Conservation (phyloP, 1,140 invertebrate species). For the Macrocentrus cingulum region DNA sequence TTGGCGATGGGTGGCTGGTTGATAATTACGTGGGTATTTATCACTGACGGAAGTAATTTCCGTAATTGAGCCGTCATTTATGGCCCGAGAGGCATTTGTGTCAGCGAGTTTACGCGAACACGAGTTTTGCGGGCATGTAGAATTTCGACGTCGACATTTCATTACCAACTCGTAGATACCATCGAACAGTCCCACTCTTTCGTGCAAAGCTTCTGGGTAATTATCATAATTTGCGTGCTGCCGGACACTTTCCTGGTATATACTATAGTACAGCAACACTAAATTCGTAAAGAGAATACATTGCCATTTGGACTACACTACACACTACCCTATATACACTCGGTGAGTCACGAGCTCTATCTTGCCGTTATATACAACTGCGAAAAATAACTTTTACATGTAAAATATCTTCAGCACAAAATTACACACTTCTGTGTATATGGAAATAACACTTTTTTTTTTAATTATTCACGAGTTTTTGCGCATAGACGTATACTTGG, state of each 20-base stretch:
- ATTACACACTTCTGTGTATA: no score
- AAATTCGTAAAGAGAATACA: conserved; percentile 23
- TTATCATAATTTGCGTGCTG: conserved; percentile 50
- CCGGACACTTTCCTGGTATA: conserved; percentile 40
- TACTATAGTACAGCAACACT: background rate
- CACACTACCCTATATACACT: no score
- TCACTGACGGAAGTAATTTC: conserved; percentile 22
- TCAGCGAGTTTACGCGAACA: conserved; percentile 21
- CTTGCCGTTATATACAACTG: no score
- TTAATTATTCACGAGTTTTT: no score
- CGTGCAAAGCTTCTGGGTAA: conserved; percentile 31
- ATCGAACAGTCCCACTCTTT: conserved; percentile 22
- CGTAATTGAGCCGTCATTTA: conserved; percentile 25
- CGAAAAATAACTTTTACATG: no score
- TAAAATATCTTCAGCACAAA: no score
- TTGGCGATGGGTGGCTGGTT: no score
- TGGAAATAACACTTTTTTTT: no score
- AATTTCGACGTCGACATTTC: conserved; percentile 29
- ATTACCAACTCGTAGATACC: conserved; percentile 37
- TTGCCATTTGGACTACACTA: background rate
- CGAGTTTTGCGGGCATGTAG: conserved; percentile 7
- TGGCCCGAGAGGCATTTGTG: conserved; percentile 21
- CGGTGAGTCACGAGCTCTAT: no score
- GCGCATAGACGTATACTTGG: no score
- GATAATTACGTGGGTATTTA: conserved; percentile 17